Conservation (phyloP, 2,797 vertebrate genomes). For the Salarias fasciatus region DNA sequence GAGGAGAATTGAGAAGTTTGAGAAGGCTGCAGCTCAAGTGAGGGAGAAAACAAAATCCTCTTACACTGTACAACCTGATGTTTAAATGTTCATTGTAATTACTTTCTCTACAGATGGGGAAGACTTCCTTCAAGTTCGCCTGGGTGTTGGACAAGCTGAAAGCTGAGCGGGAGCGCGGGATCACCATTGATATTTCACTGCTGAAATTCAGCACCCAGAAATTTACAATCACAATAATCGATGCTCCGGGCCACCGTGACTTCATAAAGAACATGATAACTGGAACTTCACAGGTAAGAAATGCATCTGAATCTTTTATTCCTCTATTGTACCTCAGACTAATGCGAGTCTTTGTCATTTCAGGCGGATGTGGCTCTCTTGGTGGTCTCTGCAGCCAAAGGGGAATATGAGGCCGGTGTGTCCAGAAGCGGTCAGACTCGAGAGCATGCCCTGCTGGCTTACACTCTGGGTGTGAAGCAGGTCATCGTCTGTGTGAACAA, state of each 20-base stretch:
- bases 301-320: too few species aligned
- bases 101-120: constrained; percentile 75
- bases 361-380: constrained; percentile 86
- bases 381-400: constrained; percentile 86
- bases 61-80: too few species aligned
- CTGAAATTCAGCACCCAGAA: constrained; percentile 86
- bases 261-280: constrained; percentile 91
- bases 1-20: constrained; percentile 85
- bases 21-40: constrained; percentile 83
- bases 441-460: constrained; percentile 85
- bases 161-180: constrained; percentile 84
- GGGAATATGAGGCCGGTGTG: constrained; percentile 85
- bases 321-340: too few species aligned
- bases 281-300: constrained; percentile 83
- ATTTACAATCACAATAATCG: constrained; percentile 85
- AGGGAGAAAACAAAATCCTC: not conserved
- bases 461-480: constrained; percentile 88
- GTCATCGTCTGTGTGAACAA: constrained; percentile 87
- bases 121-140: constrained; percentile 86
- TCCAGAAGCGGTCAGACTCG: constrained; percentile 87
- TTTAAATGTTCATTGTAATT: not conserved
- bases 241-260: constrained; percentile 86
- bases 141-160: constrained; percentile 88
- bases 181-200: constrained; percentile 86
- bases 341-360: not conserved